These are phyloP conservation scores for Xiphias gladius DNA, from an alignment of 2,113 vertebrate species.

Conservation along the genomic window DNA sequence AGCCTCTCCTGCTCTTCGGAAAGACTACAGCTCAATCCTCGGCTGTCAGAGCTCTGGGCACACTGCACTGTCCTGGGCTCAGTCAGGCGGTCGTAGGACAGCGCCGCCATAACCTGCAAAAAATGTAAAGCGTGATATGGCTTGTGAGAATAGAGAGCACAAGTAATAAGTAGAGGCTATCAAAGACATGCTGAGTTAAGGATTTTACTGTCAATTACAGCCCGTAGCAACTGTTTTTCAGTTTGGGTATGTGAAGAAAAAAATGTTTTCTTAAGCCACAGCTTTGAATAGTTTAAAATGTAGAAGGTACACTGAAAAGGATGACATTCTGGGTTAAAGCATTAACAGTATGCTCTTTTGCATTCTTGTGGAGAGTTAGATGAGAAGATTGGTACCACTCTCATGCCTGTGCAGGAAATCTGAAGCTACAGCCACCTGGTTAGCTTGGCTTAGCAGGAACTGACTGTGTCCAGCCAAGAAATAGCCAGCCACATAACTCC, in stretches of 20 bases:
- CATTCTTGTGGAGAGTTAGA: background rate
- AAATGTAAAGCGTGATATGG: slow-evolving; percentile 23
- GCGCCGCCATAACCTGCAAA: slow-evolving; percentile 85
- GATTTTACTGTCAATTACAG: slow-evolving; percentile 29
- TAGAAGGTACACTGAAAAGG: background rate
- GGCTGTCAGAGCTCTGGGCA: slow-evolving; percentile 75
- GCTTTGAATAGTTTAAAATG: slow-evolving; percentile 17
- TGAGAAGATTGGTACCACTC: background rate
- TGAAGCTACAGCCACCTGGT: background rate
- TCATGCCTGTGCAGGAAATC: background rate
- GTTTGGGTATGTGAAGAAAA: background rate
- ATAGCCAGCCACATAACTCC: background rate
- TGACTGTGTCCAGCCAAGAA: background rate
- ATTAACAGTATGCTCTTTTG: background rate
- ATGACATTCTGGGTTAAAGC: background rate
- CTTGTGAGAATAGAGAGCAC: slow-evolving; percentile 35
- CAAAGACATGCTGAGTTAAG: slow-evolving; percentile 61
- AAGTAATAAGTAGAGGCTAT: slow-evolving; percentile 30
- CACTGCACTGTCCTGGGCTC: slow-evolving; percentile 76
- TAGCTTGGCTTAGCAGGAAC: background rate
- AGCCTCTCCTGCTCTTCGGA: slow-evolving; percentile 21
- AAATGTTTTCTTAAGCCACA: background rate
- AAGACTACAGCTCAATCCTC: slow-evolving; percentile 59
- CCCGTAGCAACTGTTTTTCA: slow-evolving; percentile 27
- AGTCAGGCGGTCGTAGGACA: slow-evolving; percentile 85